Evolutionary conservation across 2,888 invertebrate genomes (phyloP).

Genomic region (Dryomyza anilis): DNA sequence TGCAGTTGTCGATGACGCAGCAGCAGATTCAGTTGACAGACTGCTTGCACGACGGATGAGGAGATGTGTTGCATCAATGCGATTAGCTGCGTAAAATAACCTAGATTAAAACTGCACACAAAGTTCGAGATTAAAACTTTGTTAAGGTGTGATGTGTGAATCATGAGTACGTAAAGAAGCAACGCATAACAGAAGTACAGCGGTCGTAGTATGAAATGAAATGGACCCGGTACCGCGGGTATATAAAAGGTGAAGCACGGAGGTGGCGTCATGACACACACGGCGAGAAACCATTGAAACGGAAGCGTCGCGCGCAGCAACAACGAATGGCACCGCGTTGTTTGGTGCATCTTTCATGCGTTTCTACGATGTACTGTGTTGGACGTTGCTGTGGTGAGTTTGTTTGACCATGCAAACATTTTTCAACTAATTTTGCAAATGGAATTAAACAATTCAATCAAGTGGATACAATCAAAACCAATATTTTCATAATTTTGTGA

Average conservation of each 20-base stretch:
- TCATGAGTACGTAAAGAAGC: too few relatives aligned
- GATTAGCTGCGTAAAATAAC: constrained; percentile 41
- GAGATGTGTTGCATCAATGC: constrained; percentile 33
- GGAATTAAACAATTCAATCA: too few relatives aligned
- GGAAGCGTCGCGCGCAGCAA: not conserved
- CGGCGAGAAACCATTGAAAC: not conserved
- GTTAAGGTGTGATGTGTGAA: constrained; percentile 35
- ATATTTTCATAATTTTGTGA: too few relatives aligned
- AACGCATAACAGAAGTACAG: too few relatives aligned
- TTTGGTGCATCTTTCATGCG: too few relatives aligned
- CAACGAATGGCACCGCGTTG: too few relatives aligned
- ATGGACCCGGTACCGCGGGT: not conserved
- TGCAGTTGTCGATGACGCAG: constrained; percentile 30
- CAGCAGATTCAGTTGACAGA: constrained; percentile 33
- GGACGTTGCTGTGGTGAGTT: too few relatives aligned
- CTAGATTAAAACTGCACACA: constrained; percentile 25
- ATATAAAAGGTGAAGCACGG: not conserved
- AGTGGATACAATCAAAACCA: too few relatives aligned
- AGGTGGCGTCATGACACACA: not conserved
- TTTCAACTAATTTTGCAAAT: too few relatives aligned
- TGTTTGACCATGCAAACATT: too few relatives aligned
- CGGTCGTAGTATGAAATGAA: not conserved
- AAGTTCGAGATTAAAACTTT: constrained; percentile 27
- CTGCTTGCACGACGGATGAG: constrained; percentile 29
- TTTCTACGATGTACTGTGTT: too few relatives aligned